Base-by-base conservation (phyloP, 2,888 invertebrate species). In the Neoascia interrupta region DNA sequence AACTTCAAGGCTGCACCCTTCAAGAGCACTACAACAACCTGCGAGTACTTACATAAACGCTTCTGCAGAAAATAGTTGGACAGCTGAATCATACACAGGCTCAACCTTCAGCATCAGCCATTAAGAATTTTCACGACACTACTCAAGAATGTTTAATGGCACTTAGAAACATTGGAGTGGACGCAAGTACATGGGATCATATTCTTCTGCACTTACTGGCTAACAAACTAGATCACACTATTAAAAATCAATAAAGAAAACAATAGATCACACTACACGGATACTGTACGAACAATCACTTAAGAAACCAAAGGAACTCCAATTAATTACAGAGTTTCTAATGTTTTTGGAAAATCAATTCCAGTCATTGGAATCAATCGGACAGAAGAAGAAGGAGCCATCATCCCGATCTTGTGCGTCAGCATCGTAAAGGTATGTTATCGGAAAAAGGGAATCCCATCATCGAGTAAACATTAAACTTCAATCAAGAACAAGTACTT, bases 241-340 rank as follows among this genome's bases (percentile, higher is more conserved):
- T 21, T 41, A 10, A 39, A 18, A n/a, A n/a, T n/a, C n/a, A n/a
- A n/a, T n/a, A n/a, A n/a, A n/a, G n/a, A n/a, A n/a, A n/a, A n/a
- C n/a, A n/a, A n/a, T n/a, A n/a, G n/a, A n/a, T n/a, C n/a, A n/a
- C n/a, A n/a, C n/a, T n/a, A n/a, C n/a, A n/a, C n/a, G n/a, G n/a
- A 13, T 23, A 15, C 11, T 58, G 1, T 18, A 54, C n/a, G 54
- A 54, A 16, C 39, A 39, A 58, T 58, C 37, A 1, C 36, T 49
- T 16, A 37, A 13, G 11, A 61, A 61, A 10, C 47, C 28, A 37
- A 63, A 19, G 16, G 39, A 43, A 41, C 8, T 51, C 5, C 31
- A 63, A 26, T 41, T n/a, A 18, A 63, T 51, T 26, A 41, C 39
- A 18, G 61, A 43, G 36, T 28, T 49, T 19, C 18, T 63, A 18